A percentile compares a stretch with the other conserved stretches of the same genome.
Evolutionary conservation across 2,113 vertebrate species (phyloP).

Genomic region (Capreolus pygargus): DNA sequence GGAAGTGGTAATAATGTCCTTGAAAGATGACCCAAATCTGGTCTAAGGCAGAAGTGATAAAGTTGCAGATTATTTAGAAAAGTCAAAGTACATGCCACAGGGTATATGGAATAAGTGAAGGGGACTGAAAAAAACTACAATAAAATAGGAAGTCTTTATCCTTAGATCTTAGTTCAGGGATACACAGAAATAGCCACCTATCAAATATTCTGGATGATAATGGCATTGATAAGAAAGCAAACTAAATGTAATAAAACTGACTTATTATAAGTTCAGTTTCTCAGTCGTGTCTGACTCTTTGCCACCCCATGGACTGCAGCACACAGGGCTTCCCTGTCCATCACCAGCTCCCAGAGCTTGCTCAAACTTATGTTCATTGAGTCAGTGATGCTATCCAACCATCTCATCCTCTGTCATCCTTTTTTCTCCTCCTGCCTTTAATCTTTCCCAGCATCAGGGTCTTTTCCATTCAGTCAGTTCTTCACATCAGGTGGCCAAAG

Average conservation of each 20-base stretch:
- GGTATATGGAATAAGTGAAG: neutral
- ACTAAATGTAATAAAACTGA: neutral
- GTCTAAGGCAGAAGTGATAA: neutral
- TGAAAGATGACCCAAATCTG: neutral
- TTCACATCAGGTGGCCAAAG: neutral
- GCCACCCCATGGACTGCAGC: neutral
- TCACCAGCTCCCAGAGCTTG: neutral
- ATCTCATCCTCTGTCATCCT: neutral
- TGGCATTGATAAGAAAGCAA: neutral
- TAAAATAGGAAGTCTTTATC: neutral
- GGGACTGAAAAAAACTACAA: neutral
- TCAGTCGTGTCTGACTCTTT: neutral
- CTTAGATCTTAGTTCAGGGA: neutral
- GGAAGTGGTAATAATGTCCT: neutral
- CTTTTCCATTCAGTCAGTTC: neutral
- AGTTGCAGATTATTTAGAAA: neutral
- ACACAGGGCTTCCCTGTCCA: neutral
- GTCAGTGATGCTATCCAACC: neutral
- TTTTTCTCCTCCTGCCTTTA: neutral
- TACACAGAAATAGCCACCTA: neutral
- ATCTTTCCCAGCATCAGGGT: neutral
- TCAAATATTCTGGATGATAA: neutral
- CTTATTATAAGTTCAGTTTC: neutral
- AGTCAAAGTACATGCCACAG: neutral
- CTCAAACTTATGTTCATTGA: neutral